These are phyloP conservation scores for Myiagra hebetior DNA, from an alignment of 2,113 vertebrate genomes.

Conservation along the genomic window DNA sequence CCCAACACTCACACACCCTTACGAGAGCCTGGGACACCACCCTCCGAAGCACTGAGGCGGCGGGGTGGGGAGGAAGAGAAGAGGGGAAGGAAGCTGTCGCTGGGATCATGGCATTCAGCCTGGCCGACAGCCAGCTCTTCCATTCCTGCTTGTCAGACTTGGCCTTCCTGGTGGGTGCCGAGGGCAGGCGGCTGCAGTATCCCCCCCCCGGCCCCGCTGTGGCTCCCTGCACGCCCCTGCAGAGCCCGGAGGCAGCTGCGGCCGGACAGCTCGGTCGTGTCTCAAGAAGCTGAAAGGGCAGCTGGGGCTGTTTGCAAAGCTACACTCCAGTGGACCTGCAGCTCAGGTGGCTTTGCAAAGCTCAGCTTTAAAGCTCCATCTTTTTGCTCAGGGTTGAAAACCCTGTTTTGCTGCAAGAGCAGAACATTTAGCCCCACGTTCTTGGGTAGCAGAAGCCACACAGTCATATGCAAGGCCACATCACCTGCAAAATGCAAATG, in stretches of 20 bases:
- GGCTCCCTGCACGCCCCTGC: background rate
- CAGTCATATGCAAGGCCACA: background rate
- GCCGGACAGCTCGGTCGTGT: fast-evolving
- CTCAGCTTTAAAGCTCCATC: background rate
- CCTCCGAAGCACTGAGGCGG: background rate
- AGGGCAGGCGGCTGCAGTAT: background rate
- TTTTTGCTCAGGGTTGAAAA: background rate
- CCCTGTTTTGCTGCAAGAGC: background rate
- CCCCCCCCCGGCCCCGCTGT: background rate
- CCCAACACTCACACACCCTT: background rate
- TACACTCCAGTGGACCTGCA: background rate
- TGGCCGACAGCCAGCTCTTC: background rate
- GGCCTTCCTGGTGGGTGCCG: background rate
- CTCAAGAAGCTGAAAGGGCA: background rate
- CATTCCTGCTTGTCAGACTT: background rate
- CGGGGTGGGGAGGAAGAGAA: background rate
- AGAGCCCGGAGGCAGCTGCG: background rate
- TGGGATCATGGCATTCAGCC: background rate
- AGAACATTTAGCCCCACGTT: background rate
- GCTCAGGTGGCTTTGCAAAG: background rate
- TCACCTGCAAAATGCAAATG: background rate
- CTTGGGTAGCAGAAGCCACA: background rate
- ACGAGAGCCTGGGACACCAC: background rate
- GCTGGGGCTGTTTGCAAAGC: background rate
- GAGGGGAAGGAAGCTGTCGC: slow-evolving; percentile 1